phyloP scores from a whole-genome alignment of 2,888 invertebrate species.

The Nomada flava region DNA sequence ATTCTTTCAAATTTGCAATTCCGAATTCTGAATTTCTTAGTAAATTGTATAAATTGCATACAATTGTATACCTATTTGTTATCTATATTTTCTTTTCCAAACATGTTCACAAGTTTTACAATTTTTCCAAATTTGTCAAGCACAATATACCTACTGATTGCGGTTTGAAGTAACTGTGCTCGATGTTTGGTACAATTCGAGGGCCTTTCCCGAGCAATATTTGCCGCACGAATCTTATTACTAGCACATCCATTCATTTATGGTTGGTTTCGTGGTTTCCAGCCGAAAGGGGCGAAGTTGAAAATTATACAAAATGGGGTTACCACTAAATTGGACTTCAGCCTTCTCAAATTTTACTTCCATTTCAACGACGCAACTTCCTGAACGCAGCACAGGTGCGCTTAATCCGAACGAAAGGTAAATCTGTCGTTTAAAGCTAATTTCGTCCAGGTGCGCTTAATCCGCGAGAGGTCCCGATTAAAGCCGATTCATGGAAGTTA shows the following conservation, averaged over 20 bases:
- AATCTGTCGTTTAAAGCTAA: constrained; percentile 11
- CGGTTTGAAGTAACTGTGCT: not conserved
- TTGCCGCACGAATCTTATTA: not conserved
- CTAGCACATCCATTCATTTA: not conserved
- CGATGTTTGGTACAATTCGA: not conserved
- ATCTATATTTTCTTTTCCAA: too few species aligned
- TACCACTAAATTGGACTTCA: constrained; percentile 7
- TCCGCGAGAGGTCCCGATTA: constrained; percentile 12
- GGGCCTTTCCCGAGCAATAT: not conserved
- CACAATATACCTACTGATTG: not conserved
- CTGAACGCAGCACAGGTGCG: constrained; percentile 23
- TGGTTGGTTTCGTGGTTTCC: not conserved
- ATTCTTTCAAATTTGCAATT: too few species aligned
- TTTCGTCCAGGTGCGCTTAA: constrained; percentile 32
- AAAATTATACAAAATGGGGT: constrained; percentile 10
- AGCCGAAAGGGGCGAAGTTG: not conserved
- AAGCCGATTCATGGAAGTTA: constrained; percentile 4
- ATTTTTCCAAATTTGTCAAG: too few species aligned
- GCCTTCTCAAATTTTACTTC: constrained; percentile 18
- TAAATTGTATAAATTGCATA: too few species aligned
- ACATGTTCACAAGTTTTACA: too few species aligned
- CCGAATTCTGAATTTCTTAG: too few species aligned
- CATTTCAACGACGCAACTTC: constrained; percentile 14
- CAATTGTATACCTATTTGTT: too few species aligned
- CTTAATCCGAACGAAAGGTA: constrained; percentile 24